Evolutionary conservation across 2,113 vertebrate species (phyloP), one percentile per base, ranked within the genome.

Genomic region (Stegastes partitus): DNA sequence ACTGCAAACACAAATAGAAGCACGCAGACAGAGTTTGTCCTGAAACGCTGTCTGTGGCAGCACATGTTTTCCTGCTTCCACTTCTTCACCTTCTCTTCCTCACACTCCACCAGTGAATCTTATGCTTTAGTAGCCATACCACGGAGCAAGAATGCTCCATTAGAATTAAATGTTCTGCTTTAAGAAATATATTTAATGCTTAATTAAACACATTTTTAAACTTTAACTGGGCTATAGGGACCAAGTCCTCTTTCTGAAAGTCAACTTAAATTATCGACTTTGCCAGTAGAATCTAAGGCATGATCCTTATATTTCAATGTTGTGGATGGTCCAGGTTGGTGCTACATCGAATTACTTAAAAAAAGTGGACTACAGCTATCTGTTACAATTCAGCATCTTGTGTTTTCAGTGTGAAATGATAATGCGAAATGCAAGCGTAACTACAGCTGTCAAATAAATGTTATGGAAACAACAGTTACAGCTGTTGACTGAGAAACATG

Each of bases 1-100:
- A 81, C 34, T 69, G 75, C 77, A 85, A 87, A 91, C 77, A 81
- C 56, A 76, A 68, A 79, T 37, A 66, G 64, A 69, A 15, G 39
- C 26, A 54, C n/a, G n/a, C 70, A 85, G 68, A 82, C 53, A 69
- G 64, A 79, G 47, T 63, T 69, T 80, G 72, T 90, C 76, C 74
- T 64, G 76, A 50, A 76, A 67, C 45, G 11, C 73, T 57, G 65
- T 79, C 63, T 54, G 19, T 22, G 14, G 47, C 59, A 58, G 55
- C 15, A n/a, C 31, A 53, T 58, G 63, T 74, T 84, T 64, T 74
- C 58, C 61, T 77, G 63, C 53, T 57, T 74, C 22, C n/a, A n/a
- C 54, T 37, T 49, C 19, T 64, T n/a, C 44, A 58, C 8, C 39
- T 55, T 28, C 19, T 49, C 18, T 56, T 68, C 10, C 16, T 55